Percentiles rank a stretch among this genome's conserved stretches.
Conservation (phyloP, 2,888 invertebrate genomes). For the Ommatoiulus sabulosus region DNA sequence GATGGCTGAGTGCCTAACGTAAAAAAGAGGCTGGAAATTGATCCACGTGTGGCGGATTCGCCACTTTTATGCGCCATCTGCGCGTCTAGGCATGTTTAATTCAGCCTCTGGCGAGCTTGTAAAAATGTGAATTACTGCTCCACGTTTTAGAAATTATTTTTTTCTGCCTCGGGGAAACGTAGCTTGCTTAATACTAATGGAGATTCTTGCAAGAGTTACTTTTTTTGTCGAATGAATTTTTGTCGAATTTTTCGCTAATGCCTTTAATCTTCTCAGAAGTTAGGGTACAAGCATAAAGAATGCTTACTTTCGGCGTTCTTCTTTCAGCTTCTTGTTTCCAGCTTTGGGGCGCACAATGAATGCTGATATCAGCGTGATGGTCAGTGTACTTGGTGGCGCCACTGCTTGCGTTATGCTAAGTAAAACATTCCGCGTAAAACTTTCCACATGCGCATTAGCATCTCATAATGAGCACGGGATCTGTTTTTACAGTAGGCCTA, state of each 20-base stretch:
- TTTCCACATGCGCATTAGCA: too few relatives aligned
- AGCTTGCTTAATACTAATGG: not conserved
- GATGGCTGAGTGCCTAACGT: not conserved
- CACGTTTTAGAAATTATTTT: slow-evolving; percentile 22
- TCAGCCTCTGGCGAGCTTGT: not conserved
- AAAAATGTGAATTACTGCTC: not conserved
- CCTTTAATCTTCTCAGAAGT: not conserved
- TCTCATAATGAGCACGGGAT: too few relatives aligned
- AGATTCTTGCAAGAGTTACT: not conserved
- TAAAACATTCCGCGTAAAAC: too few relatives aligned
- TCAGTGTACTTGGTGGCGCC: too few relatives aligned
- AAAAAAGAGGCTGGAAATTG: not conserved
- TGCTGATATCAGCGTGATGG: too few relatives aligned
- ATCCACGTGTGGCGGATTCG: not conserved
- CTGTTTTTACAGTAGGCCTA: too few relatives aligned
- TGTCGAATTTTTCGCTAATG: not conserved
- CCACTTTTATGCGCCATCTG: not conserved
- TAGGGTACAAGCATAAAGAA: too few relatives aligned
- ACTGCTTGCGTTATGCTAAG: too few relatives aligned
- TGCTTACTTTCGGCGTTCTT: too few relatives aligned
- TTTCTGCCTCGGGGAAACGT: not conserved
- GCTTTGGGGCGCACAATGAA: too few relatives aligned
- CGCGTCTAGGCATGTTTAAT: not conserved
- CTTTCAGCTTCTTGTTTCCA: too few relatives aligned
- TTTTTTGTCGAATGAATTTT: not conserved